These are phyloP conservation scores for Alces alces DNA, from an alignment of 2,113 vertebrate genomes.

Conservation along the genomic window DNA sequence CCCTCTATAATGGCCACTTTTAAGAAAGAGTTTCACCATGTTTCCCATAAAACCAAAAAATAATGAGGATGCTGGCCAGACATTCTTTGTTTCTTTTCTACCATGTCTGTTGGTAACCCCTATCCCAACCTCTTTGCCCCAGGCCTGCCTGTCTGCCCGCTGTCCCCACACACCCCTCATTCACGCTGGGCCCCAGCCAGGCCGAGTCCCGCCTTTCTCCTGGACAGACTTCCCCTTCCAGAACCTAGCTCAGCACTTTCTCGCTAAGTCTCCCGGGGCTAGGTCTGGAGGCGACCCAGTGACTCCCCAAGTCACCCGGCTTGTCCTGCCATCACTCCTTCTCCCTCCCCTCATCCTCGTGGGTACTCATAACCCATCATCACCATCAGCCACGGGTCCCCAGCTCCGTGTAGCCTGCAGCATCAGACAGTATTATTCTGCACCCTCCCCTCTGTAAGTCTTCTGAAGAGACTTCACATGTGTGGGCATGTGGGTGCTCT, in stretches of 20 bases:
- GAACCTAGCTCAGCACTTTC: background rate
- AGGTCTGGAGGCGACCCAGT: background rate
- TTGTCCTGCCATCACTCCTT: background rate
- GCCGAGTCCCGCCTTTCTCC: background rate
- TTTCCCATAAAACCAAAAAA: conserved; percentile 52
- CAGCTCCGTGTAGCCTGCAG: background rate
- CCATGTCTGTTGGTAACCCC: background rate
- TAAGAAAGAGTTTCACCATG: conserved; percentile 41
- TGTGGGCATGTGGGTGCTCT: fast-evolving
- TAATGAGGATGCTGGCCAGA: conserved; percentile 48
- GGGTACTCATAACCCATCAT: background rate
- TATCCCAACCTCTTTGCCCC: background rate
- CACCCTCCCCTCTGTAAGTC: too few species aligned
- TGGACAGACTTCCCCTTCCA: background rate
- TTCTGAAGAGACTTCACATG: background rate
- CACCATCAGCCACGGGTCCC: background rate
- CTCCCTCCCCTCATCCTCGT: background rate
- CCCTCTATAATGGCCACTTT: conserved; percentile 17
- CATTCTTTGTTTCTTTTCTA: conserved; percentile 12
- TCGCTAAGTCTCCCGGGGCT: fast-evolving
- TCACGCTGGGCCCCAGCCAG: background rate
- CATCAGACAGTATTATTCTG: fast-evolving
- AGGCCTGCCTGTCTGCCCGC: background rate
- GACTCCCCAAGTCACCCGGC: background rate
- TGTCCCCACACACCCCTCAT: background rate